phyloP scores from a whole-genome alignment of 2,888 invertebrate genomes.

The Crematogaster levior region DNA sequence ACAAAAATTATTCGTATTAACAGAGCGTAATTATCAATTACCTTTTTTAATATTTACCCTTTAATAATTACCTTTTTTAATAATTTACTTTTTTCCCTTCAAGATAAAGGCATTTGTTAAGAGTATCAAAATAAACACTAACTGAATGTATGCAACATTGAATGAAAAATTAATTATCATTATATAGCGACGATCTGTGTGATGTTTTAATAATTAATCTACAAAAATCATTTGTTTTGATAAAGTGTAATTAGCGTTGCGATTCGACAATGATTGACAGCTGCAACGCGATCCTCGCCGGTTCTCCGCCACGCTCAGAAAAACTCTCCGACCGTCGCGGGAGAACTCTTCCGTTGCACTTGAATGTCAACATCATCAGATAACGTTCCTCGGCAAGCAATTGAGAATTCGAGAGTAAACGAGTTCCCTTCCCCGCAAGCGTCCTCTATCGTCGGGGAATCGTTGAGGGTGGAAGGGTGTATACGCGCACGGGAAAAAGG shows the following conservation, averaged over 20 bases:
- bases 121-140: background rate
- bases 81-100: background rate
- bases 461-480: background rate
- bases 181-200: background rate
- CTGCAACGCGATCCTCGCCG: conserved; percentile 8
- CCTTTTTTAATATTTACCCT: too few species aligned
- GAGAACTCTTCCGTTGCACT: conserved; percentile 14
- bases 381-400: conserved; percentile 45
- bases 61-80: too few species aligned
- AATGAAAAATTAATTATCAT: conserved; percentile 6
- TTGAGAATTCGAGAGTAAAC: conserved; percentile 48
- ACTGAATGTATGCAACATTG: too few species aligned
- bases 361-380: conserved; percentile 49
- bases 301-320: background rate
- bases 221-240: background rate
- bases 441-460: conserved; percentile 15
- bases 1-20: too few species aligned
- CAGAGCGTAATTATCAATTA: too few species aligned
- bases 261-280: conserved; percentile 14
- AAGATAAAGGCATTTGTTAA: background rate
- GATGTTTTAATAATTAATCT: background rate
- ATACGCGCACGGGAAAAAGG: conserved; percentile 51
- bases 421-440: background rate
- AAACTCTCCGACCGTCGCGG: conserved; percentile 1
- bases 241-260: conserved; percentile 4